Base-by-base conservation (phyloP, 1,140 invertebrate species). In the Dysdera silvatica region DNA sequence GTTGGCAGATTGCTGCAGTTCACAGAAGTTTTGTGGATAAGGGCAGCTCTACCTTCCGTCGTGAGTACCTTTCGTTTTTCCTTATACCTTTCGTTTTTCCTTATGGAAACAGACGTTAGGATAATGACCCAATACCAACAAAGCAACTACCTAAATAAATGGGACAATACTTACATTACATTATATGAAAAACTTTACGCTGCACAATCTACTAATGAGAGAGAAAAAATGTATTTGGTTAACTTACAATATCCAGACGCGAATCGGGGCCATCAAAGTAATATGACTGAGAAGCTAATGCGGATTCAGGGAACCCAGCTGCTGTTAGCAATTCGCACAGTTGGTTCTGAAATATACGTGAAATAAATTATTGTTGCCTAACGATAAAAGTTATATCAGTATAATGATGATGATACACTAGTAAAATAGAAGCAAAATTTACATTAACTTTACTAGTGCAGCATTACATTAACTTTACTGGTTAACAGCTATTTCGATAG, bases 71-170 rank as follows among this genome's bases (percentile, higher is more conserved):
- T 96, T 47, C 94, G 81, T 73, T 96, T 96, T 53, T 93, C 92
- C n/a, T n/a, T n/a, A n/a, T n/a, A 98, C 92, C 78, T 95, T 96
- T 47, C 94, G 81, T 73, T 96, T 97, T 53, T 94, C 92, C 74
- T 94, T 94, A 73, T 98, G 91, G 70, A 83, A 87, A 73, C 94
- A 97, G 4, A 98, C 89, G 77, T 98, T 98, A 0, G 95, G 95
- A 79, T 98, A 98, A 2, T 95, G 81, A 3, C 95, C 95, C 80
- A 92, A 85, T 62, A 85, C 87, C 62, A 98, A 81, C 18, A 97
- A 77, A 0, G 88, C 89, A 43, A 90, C 84, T 0, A 78, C 70
- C 76, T 77, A 65, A 31, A 61, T 51, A 65, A 29, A 57, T 16
- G 51, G 47, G 47, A 32, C 12, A 41, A 20, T 53, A 26, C 16